These are phyloP conservation scores for Strigamia transsilvanica DNA, from an alignment of 2,888 invertebrate genomes.

Conservation along the genomic window DNA sequence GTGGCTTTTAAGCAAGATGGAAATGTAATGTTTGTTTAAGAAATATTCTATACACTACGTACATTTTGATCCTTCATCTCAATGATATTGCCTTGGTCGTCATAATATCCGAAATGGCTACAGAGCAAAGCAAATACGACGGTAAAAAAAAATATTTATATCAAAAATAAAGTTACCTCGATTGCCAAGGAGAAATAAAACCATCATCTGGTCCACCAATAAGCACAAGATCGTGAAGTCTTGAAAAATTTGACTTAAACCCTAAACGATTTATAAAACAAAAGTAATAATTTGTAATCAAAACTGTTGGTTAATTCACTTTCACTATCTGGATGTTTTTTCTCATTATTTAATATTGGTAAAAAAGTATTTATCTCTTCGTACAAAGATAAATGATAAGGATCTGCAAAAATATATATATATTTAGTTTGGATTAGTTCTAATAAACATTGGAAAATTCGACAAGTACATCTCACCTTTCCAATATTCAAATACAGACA, in stretches of 20 bases:
- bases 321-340: constrained; percentile 2
- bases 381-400: constrained; percentile 10
- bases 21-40: background rate
- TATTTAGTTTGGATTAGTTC: background rate
- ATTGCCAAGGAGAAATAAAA: constrained; percentile 94
- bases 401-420: background rate
- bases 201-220: constrained; percentile 93
- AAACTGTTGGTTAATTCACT: no score
- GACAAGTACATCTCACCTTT: background rate
- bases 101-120: constrained; percentile 88
- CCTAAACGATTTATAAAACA: constrained; percentile 56
- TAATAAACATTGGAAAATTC: background rate
- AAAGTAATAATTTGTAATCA: background rate
- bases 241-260: constrained; percentile 72
- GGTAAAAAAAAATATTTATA: background rate
- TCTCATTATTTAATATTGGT: constrained; percentile 9
- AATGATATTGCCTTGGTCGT: constrained; percentile 76
- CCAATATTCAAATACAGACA: constrained; percentile 18
- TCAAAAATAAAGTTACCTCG: constrained; percentile 73
- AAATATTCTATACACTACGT: background rate
- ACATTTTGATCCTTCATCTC: constrained; percentile 72
- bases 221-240: constrained; percentile 78
- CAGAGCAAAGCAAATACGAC: constrained; percentile 60
- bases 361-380: background rate
- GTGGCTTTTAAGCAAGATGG: no score